A percentile compares a stretch with the other conserved stretches of the same genome.
These are phyloP conservation scores for Sycophila sp. DNA, from an alignment of 1,140 invertebrate genomes.

Conservation along the genomic window DNA sequence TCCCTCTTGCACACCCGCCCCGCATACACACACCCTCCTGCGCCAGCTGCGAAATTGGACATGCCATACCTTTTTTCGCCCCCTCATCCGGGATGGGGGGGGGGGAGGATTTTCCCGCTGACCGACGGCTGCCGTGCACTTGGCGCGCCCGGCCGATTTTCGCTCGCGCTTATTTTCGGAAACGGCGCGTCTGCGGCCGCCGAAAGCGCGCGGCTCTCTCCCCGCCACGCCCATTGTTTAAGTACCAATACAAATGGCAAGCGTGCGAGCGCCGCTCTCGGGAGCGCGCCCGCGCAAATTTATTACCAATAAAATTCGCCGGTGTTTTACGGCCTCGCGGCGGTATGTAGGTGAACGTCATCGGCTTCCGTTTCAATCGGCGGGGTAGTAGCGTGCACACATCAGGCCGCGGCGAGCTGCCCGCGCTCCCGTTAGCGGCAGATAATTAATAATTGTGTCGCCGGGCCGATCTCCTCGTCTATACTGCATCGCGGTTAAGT, in stretches of 20 bases:
- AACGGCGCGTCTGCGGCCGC: background rate
- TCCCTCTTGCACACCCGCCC: constrained; percentile 3
- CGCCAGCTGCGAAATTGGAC: constrained; percentile 31
- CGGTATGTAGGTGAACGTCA: constrained; percentile 54
- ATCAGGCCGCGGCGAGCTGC: background rate
- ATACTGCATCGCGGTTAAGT: too few relatives aligned
- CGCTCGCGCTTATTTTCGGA: constrained; percentile 13
- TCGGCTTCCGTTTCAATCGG: constrained; percentile 55
- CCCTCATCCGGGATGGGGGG: too few relatives aligned
- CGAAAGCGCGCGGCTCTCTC: constrained; percentile 36
- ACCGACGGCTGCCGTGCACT: background rate
- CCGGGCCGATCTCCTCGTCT: too few relatives aligned
- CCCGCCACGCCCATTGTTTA: constrained; percentile 55
- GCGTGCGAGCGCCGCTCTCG: too few relatives aligned
- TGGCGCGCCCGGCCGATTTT: background rate
- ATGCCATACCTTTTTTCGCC: background rate
- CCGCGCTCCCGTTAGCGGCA: constrained; percentile 15
- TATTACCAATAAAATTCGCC: constrained; percentile 61
- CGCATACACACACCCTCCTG: background rate
- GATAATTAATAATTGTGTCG: constrained; percentile 50
- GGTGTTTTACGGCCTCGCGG: constrained; percentile 52
- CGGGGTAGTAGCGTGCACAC: constrained; percentile 14
- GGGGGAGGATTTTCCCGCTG: background rate
- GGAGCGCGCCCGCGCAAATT: constrained; percentile 54
- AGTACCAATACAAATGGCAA: constrained; percentile 53